phyloP scores from a whole-genome alignment of 2,888 invertebrate genomes.

The Baccha elongata region DNA sequence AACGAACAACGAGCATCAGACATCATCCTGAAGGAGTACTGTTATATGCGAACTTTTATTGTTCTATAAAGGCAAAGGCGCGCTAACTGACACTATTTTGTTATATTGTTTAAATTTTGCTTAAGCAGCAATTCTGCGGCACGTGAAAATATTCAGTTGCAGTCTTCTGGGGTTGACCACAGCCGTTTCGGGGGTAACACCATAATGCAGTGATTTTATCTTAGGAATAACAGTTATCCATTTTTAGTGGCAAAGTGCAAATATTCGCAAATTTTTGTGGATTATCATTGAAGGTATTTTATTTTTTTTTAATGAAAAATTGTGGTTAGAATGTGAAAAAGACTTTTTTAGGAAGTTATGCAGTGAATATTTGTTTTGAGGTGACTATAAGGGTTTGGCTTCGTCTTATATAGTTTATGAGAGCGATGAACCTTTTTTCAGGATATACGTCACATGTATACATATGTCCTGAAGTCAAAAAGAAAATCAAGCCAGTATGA shows the following conservation, averaged over 20 bases:
- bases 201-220: slow-evolving; percentile 69
- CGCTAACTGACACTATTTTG: slow-evolving; percentile 68
- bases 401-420: not conserved
- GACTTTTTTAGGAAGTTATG: not conserved
- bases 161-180: slow-evolving; percentile 69
- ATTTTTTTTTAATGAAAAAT: slow-evolving; percentile 23
- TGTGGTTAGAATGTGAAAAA: slow-evolving; percentile 23
- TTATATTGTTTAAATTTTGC: slow-evolving; percentile 72
- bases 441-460: too few relatives aligned
- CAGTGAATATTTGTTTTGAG: slow-evolving; percentile 9
- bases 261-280: slow-evolving; percentile 71
- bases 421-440: not conserved
- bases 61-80: not conserved
- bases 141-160: slow-evolving; percentile 70
- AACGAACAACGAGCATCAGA: not conserved
- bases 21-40: not conserved
- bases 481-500: too few relatives aligned
- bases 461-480: too few relatives aligned
- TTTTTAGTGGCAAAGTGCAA: slow-evolving; percentile 63
- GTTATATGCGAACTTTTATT: not conserved
- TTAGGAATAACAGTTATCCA: slow-evolving; percentile 18
- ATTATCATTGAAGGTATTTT: slow-evolving; percentile 25
- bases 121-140: slow-evolving; percentile 71
- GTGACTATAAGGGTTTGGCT: not conserved
- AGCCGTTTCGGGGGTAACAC: slow-evolving; percentile 55